These are phyloP conservation scores for Notospermus geniculatus DNA, from an alignment of 1,140 invertebrate species.

Conservation along the genomic window DNA sequence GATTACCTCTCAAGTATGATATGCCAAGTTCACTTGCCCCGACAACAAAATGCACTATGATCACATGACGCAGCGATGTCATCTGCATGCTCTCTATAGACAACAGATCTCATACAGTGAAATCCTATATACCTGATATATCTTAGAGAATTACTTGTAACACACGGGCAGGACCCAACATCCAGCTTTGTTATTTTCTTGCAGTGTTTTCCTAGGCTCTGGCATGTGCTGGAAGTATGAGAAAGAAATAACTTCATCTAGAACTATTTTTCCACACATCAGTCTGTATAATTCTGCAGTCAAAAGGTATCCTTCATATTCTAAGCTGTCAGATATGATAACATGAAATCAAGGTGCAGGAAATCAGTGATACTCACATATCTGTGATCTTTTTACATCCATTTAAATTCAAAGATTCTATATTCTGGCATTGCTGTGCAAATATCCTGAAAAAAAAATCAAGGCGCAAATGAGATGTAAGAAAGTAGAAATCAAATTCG, in stretches of 20 bases:
- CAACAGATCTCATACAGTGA: too few relatives aligned
- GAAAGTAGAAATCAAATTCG: slow-evolving; percentile 6
- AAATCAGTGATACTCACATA: slow-evolving; percentile 59
- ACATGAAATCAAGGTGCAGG: too few relatives aligned
- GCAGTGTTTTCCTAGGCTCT: slow-evolving; percentile 79
- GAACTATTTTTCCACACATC: too few relatives aligned
- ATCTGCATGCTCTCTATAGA: too few relatives aligned
- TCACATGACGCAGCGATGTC: too few relatives aligned
- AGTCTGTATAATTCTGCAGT: too few relatives aligned
- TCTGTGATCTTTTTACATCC: slow-evolving; percentile 97
- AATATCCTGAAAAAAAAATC: slow-evolving; percentile 62
- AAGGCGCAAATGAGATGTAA: slow-evolving; percentile 1
- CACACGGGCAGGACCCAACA: slow-evolving; percentile 86
- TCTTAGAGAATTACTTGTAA: slow-evolving; percentile 89
- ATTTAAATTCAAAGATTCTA: slow-evolving; percentile 92
- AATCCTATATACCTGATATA: slow-evolving; percentile 70
- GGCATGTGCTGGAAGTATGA: slow-evolving; percentile 55
- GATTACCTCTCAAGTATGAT: too few relatives aligned
- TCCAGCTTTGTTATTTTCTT: slow-evolving; percentile 85
- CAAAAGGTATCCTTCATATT: too few relatives aligned
- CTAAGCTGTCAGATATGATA: too few relatives aligned
- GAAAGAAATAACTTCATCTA: slow-evolving; percentile 12
- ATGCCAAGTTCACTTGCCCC: too few relatives aligned
- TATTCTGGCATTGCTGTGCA: slow-evolving; percentile 87
- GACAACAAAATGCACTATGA: too few relatives aligned